phyloP scores from a whole-genome alignment of 2,797 vertebrate species.

The Sebastolobus altivelis region DNA sequence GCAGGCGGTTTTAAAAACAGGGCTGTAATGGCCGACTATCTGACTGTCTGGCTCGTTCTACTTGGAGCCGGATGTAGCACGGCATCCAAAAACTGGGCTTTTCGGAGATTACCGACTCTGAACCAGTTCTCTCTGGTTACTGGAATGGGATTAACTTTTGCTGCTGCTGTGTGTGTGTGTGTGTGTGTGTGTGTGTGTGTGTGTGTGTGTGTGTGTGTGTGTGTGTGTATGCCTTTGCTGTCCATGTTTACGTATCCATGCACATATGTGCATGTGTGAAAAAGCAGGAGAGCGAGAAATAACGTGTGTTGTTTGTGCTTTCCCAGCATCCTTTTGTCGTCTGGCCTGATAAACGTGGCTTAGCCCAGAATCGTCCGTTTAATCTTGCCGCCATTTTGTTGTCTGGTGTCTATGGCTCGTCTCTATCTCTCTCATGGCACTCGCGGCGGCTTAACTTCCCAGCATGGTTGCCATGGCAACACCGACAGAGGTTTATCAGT shows the following conservation, averaged over 20 bases:
- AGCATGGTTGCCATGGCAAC: constrained; percentile 83
- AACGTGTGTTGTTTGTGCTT: constrained; percentile 47
- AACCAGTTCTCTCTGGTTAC: constrained; percentile 85
- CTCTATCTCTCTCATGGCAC: constrained; percentile 72
- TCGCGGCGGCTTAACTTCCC: constrained; percentile 76
- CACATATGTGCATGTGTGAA: constrained; percentile 57
- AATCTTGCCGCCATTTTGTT: constrained; percentile 84
- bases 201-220: constrained; percentile 36
- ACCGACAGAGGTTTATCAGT: constrained; percentile 78
- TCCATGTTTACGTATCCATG: constrained; percentile 33
- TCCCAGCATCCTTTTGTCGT: constrained; percentile 73
- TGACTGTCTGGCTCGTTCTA: constrained; percentile 47
- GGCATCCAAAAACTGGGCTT: constrained; percentile 83
- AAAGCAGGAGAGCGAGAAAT: constrained; percentile 42
- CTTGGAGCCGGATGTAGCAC: constrained; percentile 77
- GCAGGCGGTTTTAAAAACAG: constrained; percentile 19
- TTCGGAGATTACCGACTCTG: constrained; percentile 84
- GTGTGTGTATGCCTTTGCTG: constrained; percentile 38
- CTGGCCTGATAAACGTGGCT: constrained; percentile 68
- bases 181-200: constrained; percentile 28
- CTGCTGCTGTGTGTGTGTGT: constrained; percentile 30
- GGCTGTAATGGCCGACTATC: constrained; percentile 34
- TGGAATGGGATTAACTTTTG: constrained; percentile 83
- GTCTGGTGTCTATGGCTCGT: constrained; percentile 63
- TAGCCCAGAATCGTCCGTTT: constrained; percentile 72